These are phyloP conservation scores for Lipotes vexillifer DNA, from an alignment of 2,113 vertebrate species.

Conservation along the genomic window DNA sequence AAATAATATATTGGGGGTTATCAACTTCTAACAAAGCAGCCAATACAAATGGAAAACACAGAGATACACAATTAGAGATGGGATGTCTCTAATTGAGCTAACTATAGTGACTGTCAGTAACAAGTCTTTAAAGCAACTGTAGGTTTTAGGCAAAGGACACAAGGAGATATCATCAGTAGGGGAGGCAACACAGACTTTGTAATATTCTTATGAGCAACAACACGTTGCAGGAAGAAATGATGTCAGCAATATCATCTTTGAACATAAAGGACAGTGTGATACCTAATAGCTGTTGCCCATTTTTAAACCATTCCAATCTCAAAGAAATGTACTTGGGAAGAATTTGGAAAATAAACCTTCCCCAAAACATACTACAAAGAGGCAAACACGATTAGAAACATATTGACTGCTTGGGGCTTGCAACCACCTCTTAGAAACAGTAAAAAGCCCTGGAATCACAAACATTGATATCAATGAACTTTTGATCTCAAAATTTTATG, in stretches of 20 bases:
- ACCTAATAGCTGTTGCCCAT: constrained; percentile 50
- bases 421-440: not conserved
- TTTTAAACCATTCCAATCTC: constrained; percentile 58
- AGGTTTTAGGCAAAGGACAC: constrained; percentile 19
- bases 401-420: constrained; percentile 34
- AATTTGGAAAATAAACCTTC: constrained; percentile 45
- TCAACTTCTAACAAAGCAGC: constrained; percentile 2
- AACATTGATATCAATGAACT: constrained; percentile 13
- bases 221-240: constrained; percentile 32
- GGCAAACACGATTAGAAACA: constrained; percentile 25
- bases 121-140: not conserved
- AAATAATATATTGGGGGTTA: not conserved
- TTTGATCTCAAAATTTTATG: constrained; percentile 36
- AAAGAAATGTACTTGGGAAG: constrained; percentile 33
- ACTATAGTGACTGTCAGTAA: not conserved
- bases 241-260: constrained; percentile 53
- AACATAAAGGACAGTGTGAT: constrained; percentile 60
- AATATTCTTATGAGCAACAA: constrained; percentile 35
- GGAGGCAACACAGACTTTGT: not conserved
- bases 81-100: not conserved
- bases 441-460: constrained; percentile 14
- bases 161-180: not conserved
- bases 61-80: not conserved
- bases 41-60: not conserved
- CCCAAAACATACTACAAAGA: not conserved